These are phyloP conservation scores for Pangasius larnaudii DNA, from an alignment of 2,797 vertebrate species.

Conservation along the genomic window DNA sequence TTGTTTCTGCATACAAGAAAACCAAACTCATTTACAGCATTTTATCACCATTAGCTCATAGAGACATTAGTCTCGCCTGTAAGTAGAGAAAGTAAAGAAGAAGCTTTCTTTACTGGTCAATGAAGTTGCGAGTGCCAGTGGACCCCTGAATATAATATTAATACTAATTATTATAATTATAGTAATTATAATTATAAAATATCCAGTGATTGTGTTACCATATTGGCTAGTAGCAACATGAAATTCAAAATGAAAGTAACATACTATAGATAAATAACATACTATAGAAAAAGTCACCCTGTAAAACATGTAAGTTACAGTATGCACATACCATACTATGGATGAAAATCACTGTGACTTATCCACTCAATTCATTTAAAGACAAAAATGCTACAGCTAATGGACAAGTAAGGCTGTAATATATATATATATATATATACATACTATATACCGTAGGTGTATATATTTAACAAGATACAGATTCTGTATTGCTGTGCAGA, in stretches of 20 bases:
- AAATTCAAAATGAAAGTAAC: neutral
- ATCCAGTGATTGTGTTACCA: neutral
- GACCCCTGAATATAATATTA: neutral
- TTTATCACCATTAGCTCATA: constrained; percentile 38
- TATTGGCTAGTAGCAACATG: neutral
- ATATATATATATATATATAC: neutral
- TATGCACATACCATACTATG: neutral
- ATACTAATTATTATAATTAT: neutral
- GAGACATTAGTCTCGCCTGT: neutral
- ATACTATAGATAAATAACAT: neutral
- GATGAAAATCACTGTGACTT: neutral
- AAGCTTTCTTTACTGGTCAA: too few species aligned
- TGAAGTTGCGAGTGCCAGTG: too few species aligned
- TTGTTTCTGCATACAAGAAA: constrained; percentile 26
- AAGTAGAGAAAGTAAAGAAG: neutral
- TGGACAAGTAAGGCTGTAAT: neutral
- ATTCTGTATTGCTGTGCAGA: neutral
- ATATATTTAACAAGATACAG: neutral
- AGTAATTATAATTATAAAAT: neutral
- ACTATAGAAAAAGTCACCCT: neutral
- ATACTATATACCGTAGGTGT: neutral
- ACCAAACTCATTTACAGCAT: constrained; percentile 34
- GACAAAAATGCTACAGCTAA: neutral
- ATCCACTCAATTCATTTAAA: neutral
- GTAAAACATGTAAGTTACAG: neutral